phyloP scores from a whole-genome alignment of 2,113 vertebrate species.

The Zootoca vivipara region DNA sequence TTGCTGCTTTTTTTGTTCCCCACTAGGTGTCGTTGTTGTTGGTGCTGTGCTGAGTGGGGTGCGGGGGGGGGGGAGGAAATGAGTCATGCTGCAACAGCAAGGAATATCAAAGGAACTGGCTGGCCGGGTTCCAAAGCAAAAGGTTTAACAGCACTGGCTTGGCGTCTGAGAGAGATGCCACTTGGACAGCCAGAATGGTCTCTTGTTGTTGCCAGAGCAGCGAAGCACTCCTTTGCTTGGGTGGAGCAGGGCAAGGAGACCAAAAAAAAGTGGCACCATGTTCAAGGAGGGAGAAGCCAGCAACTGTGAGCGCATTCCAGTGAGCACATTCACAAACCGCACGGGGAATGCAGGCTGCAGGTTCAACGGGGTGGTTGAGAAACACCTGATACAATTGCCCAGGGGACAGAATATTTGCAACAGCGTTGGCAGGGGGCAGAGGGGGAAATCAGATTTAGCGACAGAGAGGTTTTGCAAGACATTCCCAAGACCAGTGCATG shows the following conservation, averaged over 20 bases:
- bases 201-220: accelerated
- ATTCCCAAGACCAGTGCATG: background rate
- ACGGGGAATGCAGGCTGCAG: background rate
- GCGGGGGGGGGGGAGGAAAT: constrained; percentile 44
- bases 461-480: constrained; percentile 9
- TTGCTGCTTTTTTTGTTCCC: constrained; percentile 33
- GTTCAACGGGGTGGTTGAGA: background rate
- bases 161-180: background rate
- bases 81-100: background rate
- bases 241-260: background rate
- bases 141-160: background rate
- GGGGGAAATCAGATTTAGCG: constrained; percentile 37
- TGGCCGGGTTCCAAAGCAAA: accelerated
- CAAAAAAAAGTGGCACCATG: background rate
- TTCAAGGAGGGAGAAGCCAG: background rate
- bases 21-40: constrained; percentile 75
- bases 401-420: constrained; percentile 28
- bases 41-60: constrained; percentile 29
- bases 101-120: background rate
- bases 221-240: background rate
- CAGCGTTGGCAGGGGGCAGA: background rate
- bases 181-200: accelerated
- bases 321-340: constrained; percentile 8
- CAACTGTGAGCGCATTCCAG: background rate
- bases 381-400: constrained; percentile 33